Percentiles rank a stretch among this genome's conserved stretches.
These are phyloP conservation scores for Encarsia formosa DNA, from an alignment of 2,888 invertebrate species.

Conservation along the genomic window DNA sequence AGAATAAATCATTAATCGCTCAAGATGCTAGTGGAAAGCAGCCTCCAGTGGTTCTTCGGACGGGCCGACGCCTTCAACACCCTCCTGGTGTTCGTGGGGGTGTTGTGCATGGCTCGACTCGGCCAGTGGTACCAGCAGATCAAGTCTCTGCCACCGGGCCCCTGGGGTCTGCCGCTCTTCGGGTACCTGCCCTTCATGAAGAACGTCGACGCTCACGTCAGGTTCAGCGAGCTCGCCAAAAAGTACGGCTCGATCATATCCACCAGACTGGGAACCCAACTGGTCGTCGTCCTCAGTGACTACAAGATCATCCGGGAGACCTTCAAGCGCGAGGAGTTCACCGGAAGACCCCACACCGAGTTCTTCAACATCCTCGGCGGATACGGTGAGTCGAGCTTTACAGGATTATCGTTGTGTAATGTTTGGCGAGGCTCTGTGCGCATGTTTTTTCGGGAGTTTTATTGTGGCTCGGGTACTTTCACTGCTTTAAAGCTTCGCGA, in stretches of 20 bases:
- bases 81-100: slow-evolving; percentile 51
- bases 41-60: slow-evolving; percentile 32
- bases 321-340: slow-evolving; percentile 81
- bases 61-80: slow-evolving; percentile 13
- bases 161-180: slow-evolving; percentile 80
- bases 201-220: slow-evolving; percentile 67
- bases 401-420: too few species aligned
- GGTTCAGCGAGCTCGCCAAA: slow-evolving; percentile 71
- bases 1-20: too few species aligned
- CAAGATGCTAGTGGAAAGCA: slow-evolving; percentile 41
- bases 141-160: slow-evolving; percentile 71
- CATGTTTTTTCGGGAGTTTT: too few species aligned
- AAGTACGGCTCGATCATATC: slow-evolving; percentile 80
- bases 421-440: too few species aligned
- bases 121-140: slow-evolving; percentile 21
- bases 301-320: slow-evolving; percentile 81
- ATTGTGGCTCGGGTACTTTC: too few species aligned
- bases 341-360: slow-evolving; percentile 81
- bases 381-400: slow-evolving; percentile 88
- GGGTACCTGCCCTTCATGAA: slow-evolving; percentile 81
- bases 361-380: slow-evolving; percentile 83
- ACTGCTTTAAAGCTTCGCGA: too few species aligned
- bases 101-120: slow-evolving; percentile 48
- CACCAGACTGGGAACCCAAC: slow-evolving; percentile 74
- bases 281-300: slow-evolving; percentile 82